Conservation (phyloP, 2,888 invertebrate genomes). For the Cenopis cana region DNA sequence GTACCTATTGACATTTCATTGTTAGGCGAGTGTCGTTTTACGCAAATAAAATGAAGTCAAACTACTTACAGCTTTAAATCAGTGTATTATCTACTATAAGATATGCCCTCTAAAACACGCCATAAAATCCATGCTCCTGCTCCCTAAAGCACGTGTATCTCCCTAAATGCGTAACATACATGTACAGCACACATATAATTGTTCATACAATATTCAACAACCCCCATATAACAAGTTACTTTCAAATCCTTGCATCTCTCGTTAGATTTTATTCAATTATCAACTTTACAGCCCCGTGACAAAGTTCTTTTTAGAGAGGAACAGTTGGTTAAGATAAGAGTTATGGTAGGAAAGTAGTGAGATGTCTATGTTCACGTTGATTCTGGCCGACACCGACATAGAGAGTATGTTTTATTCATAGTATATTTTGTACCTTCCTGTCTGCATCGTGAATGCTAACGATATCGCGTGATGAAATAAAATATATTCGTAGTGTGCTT, state of each 20-base stretch:
- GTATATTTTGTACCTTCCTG: slow-evolving; percentile 33
- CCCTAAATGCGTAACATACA: slow-evolving; percentile 18
- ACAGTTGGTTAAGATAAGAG: neutral
- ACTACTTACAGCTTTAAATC: neutral
- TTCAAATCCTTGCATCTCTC: neutral
- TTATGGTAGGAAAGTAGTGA: neutral
- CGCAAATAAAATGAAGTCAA: neutral
- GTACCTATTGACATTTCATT: too few species aligned
- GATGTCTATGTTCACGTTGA: slow-evolving; percentile 32
- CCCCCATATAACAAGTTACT: slow-evolving; percentile 1
- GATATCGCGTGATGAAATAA: slow-evolving; percentile 28
- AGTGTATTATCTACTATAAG: neutral
- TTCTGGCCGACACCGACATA: slow-evolving; percentile 33
- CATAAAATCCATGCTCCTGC: slow-evolving; percentile 17
- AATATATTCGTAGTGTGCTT: slow-evolving; percentile 14
- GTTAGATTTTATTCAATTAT: neutral
- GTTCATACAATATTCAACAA: slow-evolving; percentile 40
- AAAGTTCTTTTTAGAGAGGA: neutral
- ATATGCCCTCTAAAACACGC: neutral
- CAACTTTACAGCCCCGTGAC: neutral
- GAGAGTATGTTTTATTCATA: slow-evolving; percentile 41
- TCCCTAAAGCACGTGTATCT: slow-evolving; percentile 8
- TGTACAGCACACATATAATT: slow-evolving; percentile 31
- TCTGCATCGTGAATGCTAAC: slow-evolving; percentile 18
- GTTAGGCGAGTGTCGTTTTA: too few species aligned